Conservation (phyloP, 1,140 invertebrate species). For the Neodiprion lecontei region DNA sequence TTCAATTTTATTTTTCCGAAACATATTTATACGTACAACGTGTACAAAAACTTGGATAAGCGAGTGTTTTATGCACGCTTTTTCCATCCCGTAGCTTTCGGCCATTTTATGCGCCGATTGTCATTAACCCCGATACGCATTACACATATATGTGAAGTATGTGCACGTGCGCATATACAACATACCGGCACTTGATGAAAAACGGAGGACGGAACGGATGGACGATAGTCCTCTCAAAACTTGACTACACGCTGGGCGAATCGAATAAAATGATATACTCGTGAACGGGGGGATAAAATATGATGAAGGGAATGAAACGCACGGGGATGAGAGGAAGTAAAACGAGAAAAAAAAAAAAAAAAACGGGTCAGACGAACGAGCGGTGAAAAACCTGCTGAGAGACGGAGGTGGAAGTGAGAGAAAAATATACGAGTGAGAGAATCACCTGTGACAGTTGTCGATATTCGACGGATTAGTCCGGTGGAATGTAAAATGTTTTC, state of each 20-base stretch:
- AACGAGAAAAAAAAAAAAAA: neutral
- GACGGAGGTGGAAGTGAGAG: neutral
- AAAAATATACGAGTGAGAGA: neutral
- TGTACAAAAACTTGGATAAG: too few relatives aligned
- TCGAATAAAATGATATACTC: too few relatives aligned
- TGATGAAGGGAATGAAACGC: constrained; percentile 1
- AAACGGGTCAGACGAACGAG: too few relatives aligned
- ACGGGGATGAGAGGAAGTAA: constrained; percentile 3
- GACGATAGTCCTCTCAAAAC: constrained; percentile 19
- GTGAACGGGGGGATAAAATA: too few relatives aligned
- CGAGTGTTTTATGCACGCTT: neutral
- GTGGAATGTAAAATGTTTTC: neutral
- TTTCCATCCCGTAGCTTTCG: neutral
- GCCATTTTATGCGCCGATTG: neutral
- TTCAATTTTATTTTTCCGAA: too few relatives aligned
- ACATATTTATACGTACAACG: too few relatives aligned
- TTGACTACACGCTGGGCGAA: constrained; percentile 8
- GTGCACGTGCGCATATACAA: too few relatives aligned
- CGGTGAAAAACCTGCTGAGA: too few relatives aligned
- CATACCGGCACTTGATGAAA: neutral
- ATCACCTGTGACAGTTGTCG: neutral
- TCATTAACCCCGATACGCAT: neutral
- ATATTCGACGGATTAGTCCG: constrained; percentile 1
- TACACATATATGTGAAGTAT: too few relatives aligned
- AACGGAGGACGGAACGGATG: neutral